Base-by-base conservation (phyloP, 2,797 vertebrate genomes). In the Pyrocephalus nanus region DNA sequence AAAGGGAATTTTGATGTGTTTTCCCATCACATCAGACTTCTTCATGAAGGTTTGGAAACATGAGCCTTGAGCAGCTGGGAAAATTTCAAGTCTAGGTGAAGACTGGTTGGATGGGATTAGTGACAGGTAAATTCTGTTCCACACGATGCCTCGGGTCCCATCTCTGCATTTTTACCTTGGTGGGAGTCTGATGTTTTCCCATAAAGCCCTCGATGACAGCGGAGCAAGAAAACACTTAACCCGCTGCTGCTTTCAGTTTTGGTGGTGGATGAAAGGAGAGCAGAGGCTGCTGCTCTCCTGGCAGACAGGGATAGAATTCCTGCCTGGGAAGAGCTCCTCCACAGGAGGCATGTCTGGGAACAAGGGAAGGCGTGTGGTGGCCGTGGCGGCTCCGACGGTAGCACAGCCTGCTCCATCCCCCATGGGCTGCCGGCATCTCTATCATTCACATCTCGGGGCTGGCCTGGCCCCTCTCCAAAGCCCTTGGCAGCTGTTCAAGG, bases 401-500 rank as follows among this genome's bases (percentile, higher is more conserved):
- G 92, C 96, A 36, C 70, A 80, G 94, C 57, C 83, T 38, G 78
- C 93, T 92, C 19, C 86, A 92, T 80, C 73, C 83, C 87, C 83
- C 91, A 47, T 71, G 91, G 93, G 83, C 85, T 65, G 90, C 83
- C 12, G 86, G 93, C 48, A 77, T 79, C 93, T 87, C 79, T 62
- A 89, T 93, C 91, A 85, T 62, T 94, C 91, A 80, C 89, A 85
- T 95, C 80, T 85, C 48, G 25, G 7, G 78, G 55, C 80, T 25
- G 89, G 42, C 38, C 88, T 90, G 91, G 94, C 91, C 16, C 65
- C 4, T 85, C 88, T 96, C 85, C 86, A 91, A 40, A 57, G 92
- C 80, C 64, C 5, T 77, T 94, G 93, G 96, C 88, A 94, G 93
- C 86, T 15, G 77, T 92, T 91, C 88, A 94, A 88, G 79, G 74